Conservation (phyloP, 2,888 invertebrate genomes). For the Nipponacmea schrenckii region DNA sequence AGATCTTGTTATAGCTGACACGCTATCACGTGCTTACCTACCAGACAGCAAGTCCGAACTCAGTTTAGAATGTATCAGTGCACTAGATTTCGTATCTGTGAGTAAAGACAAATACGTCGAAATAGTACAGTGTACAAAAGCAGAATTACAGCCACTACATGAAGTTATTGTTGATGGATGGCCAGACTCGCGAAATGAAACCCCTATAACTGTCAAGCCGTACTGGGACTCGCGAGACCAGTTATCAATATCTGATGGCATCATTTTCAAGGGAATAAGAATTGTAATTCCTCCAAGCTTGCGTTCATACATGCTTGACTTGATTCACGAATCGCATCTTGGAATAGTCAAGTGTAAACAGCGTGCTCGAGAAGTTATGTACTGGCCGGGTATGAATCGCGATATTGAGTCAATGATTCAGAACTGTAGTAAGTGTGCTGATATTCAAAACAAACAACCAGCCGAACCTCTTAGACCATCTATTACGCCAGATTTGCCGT, state of each 20-base stretch:
- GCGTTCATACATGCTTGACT: conserved; percentile 18
- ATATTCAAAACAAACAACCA: conserved; percentile 19
- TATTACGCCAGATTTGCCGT: conserved; percentile 25
- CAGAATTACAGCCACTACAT: no score
- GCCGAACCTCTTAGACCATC: conserved; percentile 28
- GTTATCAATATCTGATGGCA: no score
- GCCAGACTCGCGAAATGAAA: conserved; percentile 23
- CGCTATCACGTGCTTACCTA: conserved; percentile 19
- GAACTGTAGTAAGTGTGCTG: conserved; percentile 26
- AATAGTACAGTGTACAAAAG: no score
- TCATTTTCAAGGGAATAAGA: no score
- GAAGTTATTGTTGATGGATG: conserved; percentile 23
- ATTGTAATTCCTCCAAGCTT: conserved; percentile 15
- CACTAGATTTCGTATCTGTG: no score
- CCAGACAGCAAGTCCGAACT: not conserved
- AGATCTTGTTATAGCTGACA: conserved; percentile 21
- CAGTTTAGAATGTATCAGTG: no score
- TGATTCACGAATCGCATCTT: conserved; percentile 1
- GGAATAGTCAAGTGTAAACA: conserved; percentile 10
- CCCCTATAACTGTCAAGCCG: not conserved
- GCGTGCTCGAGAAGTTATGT: conserved; percentile 21
- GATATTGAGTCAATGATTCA: conserved; percentile 23
- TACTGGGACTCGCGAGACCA: conserved; percentile 18
- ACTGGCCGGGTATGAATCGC: conserved; percentile 28
- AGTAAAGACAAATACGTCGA: no score